Evolutionary conservation across 2,888 invertebrate species (phyloP).

Genomic region (Leptodirus hochenwartii): DNA sequence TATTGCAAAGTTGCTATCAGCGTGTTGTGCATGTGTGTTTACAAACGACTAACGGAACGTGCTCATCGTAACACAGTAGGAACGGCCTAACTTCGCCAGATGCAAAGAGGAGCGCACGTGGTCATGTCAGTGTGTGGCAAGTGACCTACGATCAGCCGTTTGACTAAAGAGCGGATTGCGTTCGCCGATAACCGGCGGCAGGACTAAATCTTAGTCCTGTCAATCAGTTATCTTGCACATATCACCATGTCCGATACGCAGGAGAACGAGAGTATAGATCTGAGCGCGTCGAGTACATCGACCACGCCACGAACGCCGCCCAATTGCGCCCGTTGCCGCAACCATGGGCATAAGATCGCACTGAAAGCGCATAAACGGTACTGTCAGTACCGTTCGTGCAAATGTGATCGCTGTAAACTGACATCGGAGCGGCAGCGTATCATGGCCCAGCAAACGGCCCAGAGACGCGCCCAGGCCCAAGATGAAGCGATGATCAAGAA

Average conservation of each 20-base stretch:
- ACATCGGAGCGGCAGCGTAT: slow-evolving; percentile 76
- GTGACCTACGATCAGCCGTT: too few species aligned
- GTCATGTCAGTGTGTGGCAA: too few species aligned
- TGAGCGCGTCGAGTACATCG: slow-evolving; percentile 35
- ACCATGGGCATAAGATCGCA: slow-evolving; percentile 75
- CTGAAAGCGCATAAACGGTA: slow-evolving; percentile 86
- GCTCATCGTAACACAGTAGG: too few species aligned
- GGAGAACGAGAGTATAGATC: slow-evolving; percentile 31
- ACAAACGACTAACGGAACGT: too few species aligned
- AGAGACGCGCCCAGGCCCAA: slow-evolving; percentile 68
- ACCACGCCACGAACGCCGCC: slow-evolving; percentile 61
- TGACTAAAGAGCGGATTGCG: too few species aligned
- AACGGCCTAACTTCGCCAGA: too few species aligned
- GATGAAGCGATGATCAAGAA: slow-evolving; percentile 44
- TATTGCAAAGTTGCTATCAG: too few species aligned
- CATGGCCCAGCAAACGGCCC: slow-evolving; percentile 77
- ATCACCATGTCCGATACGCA: slow-evolving; percentile 30
- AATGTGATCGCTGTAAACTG: slow-evolving; percentile 70
- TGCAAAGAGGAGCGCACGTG: too few species aligned
- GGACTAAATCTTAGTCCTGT: too few species aligned
- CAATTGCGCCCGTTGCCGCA: slow-evolving; percentile 82
- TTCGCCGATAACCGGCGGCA: too few species aligned
- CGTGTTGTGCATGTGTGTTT: too few species aligned
- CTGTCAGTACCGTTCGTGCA: slow-evolving; percentile 68
- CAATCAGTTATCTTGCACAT: too few species aligned